Base-by-base conservation (phyloP, 2,888 invertebrate genomes). In the Tachina lurida region DNA sequence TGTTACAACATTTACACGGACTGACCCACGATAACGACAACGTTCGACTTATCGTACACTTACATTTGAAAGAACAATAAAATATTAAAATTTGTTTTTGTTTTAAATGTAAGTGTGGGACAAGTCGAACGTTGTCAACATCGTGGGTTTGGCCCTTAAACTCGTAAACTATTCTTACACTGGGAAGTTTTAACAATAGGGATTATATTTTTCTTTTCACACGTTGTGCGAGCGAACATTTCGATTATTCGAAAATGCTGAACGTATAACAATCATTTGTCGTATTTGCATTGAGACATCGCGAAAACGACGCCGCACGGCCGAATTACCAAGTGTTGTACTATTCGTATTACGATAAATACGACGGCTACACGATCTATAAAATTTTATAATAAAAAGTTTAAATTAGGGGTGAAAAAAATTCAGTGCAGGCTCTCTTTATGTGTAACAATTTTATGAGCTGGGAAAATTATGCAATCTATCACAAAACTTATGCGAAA, bases 241-340 rank as follows among this genome's bases (percentile, higher is more conserved):
- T 3, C 85, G 76, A 80, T 84, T 89, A 75, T 81, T 87, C n/a
- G 89, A 84, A 71, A 91, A 90, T 47, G 91, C 91, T 47, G 91
- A 90, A 62, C 92, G 91, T 87, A 91, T 89, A 45, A 91, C 89
- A 58, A 92, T 89, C 88, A 92, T 87, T 86, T 90, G 90, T n/a
- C 91, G 89, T 22, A 92, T 90, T 45, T 92, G 91, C 71, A 89
- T 87, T 43, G 92, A 92, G 79, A 91, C 92, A 84, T 89, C 91
- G 84, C 88, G 89, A 76, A 92, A 91, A 10, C 91, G 89, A 73
- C 89, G 90, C 19, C 90, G 88, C 87, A 91, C 89, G 49, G 89
- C 88, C 52, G 87, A 88, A 78, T 88, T 89, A 7, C 89, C 91
- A 56, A 90, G 65, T 8, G 89, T 91, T 10, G 90, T 89, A 70